These are phyloP conservation scores for Apodemus sylvaticus DNA, from an alignment of 2,113 vertebrate species.

Conservation along the genomic window DNA sequence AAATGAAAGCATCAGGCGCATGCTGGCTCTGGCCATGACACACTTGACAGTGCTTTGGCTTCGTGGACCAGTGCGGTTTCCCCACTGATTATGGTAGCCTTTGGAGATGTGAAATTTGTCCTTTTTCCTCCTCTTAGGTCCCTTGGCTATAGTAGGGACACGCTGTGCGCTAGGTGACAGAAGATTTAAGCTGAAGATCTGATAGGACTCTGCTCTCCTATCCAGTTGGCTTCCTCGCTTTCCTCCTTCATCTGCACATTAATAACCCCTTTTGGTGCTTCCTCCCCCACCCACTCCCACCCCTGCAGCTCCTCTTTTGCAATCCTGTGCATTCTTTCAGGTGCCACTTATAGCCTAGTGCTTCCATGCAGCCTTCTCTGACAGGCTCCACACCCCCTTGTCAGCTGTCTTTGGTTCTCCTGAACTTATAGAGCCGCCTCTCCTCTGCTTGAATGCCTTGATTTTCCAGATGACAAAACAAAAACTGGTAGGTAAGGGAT, in stretches of 20 bases:
- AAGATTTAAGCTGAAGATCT: conserved; percentile 2
- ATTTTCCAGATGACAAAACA: not conserved
- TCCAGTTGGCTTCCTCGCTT: not conserved
- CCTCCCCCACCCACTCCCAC: not conserved
- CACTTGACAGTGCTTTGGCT: not conserved
- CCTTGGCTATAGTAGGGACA: not conserved
- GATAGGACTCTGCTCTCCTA: not conserved
- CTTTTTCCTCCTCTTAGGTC: not conserved
- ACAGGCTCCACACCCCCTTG: not conserved
- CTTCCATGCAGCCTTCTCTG: not conserved
- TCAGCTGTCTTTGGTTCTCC: not conserved
- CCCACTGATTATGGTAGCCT: not conserved
- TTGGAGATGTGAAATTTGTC: not conserved
- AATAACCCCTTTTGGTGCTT: not conserved
- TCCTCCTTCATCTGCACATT: not conserved
- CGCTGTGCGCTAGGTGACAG: not conserved
- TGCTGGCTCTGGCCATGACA: no score
- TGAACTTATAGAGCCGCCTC: not conserved
- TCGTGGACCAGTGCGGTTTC: not conserved
- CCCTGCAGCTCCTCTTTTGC: not conserved
- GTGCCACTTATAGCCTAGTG: not conserved
- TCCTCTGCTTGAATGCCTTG: not conserved
- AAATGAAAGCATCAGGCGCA: not conserved
- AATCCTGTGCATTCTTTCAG: not conserved
- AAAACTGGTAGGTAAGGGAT: not conserved